Percentiles rank a stretch among this genome's conserved stretches.
Conservation (phyloP, 53 echinoderm and acorn worm genomes). For the Crossaster papposus region DNA sequence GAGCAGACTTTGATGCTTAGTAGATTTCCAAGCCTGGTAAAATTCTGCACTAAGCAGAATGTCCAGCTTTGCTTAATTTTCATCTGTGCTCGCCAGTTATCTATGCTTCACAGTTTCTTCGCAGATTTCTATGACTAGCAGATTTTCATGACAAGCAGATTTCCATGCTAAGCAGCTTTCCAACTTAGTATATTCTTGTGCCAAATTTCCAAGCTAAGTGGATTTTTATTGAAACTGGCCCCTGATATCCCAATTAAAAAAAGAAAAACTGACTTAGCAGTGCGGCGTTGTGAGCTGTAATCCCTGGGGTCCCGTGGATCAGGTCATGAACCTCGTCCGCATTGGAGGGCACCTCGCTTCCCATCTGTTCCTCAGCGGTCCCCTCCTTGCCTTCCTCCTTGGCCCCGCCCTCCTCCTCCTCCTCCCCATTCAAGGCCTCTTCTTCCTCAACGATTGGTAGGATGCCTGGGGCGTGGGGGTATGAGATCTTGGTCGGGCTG, state of each 20-base stretch:
- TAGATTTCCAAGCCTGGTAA: neutral
- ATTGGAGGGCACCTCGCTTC: conserved; percentile 79
- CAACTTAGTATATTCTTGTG: too few relatives aligned
- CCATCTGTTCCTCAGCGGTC: conserved; percentile 43
- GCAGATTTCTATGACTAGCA: too few relatives aligned
- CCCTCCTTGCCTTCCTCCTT: conserved; percentile 30
- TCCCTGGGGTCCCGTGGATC: conserved; percentile 53
- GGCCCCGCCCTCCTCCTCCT: conserved; percentile 40
- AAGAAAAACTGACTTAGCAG: conserved; percentile 84
- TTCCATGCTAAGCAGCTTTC: too few relatives aligned
- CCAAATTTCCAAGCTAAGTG: too few relatives aligned
- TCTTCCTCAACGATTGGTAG: conserved; percentile 87
- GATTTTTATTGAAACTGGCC: too few relatives aligned
- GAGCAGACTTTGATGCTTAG: neutral
- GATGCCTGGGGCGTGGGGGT: conserved; percentile 74
- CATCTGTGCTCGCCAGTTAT: too few relatives aligned
- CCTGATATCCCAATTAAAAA: neutral
- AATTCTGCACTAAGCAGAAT: too few relatives aligned
- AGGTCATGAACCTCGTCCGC: conserved; percentile 92
- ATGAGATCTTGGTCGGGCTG: conserved; percentile 83
- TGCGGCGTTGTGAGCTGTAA: conserved; percentile 81
- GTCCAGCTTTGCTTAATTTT: neutral
- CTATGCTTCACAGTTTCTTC: too few relatives aligned
- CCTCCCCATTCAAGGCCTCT: conserved; percentile 61
- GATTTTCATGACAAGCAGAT: too few relatives aligned